Evolutionary conservation across 2,797 vertebrate species (phyloP).

Genomic region (Pseudopleuronectes americanus): DNA sequence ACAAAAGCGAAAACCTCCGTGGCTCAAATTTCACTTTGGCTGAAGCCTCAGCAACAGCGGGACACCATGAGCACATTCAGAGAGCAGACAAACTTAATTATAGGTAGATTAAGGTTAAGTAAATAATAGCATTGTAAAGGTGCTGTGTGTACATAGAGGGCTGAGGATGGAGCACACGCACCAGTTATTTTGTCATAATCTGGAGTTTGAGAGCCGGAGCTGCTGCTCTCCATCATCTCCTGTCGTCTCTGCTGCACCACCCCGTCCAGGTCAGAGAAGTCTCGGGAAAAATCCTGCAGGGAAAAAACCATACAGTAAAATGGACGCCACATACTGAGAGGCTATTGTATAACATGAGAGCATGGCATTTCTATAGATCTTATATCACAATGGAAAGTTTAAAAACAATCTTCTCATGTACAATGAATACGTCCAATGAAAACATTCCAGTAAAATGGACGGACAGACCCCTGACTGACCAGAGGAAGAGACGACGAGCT

Average conservation of each 20-base stretch:
- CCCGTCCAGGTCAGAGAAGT: slow-evolving; percentile 89
- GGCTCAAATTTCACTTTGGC: slow-evolving; percentile 39
- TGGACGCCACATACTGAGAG: slow-evolving; percentile 18
- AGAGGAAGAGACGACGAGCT: slow-evolving; percentile 87
- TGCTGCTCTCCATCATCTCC: slow-evolving; percentile 91
- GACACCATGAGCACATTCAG: slow-evolving; percentile 6
- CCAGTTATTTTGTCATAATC: slow-evolving; percentile 90
- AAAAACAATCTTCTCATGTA: background rate
- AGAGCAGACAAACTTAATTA: background rate
- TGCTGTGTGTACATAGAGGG: background rate
- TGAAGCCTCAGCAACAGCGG: slow-evolving; percentile 36
- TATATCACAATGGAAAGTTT: slow-evolving; percentile 20
- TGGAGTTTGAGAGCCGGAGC: slow-evolving; percentile 92
- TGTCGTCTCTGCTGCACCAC: slow-evolving; percentile 84
- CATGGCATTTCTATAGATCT: slow-evolving; percentile 15
- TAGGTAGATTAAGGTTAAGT: background rate
- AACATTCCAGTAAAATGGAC: slow-evolving; percentile 26
- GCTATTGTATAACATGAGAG: slow-evolving; percentile 36
- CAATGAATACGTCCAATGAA: slow-evolving; percentile 32
- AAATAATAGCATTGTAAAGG: background rate
- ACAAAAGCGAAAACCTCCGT: slow-evolving; percentile 9
- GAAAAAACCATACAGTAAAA: slow-evolving; percentile 9
- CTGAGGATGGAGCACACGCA: slow-evolving; percentile 46
- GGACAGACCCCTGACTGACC: slow-evolving; percentile 76
- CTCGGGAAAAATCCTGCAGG: slow-evolving; percentile 86